phyloP scores from a whole-genome alignment of 1,140 invertebrate genomes.

The Drosophila asahinai region DNA sequence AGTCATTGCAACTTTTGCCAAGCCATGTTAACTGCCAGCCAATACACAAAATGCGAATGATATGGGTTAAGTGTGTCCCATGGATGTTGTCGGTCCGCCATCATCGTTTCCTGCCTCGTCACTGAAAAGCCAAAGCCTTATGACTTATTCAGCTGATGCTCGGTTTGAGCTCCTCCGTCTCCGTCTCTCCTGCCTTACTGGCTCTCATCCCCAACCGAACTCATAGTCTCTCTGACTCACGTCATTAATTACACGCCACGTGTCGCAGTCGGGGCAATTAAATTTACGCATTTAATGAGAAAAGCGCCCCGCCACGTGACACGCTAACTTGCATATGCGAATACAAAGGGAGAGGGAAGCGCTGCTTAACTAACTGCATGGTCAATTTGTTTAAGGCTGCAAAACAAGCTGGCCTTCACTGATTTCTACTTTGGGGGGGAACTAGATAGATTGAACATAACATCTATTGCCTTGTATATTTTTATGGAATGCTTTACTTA shows the following conservation, averaged over 20 bases:
- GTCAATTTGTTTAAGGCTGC: not conserved
- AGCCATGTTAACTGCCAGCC: conserved; percentile 79
- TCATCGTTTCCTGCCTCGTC: not conserved
- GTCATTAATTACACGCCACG: conserved; percentile 80
- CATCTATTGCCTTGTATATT: too few relatives aligned
- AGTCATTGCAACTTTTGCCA: conserved; percentile 72
- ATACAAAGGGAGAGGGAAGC: not conserved
- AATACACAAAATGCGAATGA: conserved; percentile 78
- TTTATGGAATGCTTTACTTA: too few relatives aligned
- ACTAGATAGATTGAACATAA: too few relatives aligned
- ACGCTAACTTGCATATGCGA: conserved; percentile 36
- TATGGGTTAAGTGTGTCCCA: conserved; percentile 73
- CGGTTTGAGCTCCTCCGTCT: conserved; percentile 23
- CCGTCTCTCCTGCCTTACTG: not conserved
- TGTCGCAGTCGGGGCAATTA: conserved; percentile 73
- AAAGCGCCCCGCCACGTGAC: conserved; percentile 55
- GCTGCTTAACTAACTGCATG: conserved; percentile 11
- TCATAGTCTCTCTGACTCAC: conserved; percentile 41
- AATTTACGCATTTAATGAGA: conserved; percentile 80
- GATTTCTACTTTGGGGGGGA: too few relatives aligned
- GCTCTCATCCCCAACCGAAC: conserved; percentile 6
- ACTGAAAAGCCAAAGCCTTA: conserved; percentile 67
- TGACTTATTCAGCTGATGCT: conserved; percentile 78
- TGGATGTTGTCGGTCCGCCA: conserved; percentile 40
- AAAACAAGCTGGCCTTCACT: not conserved